These are phyloP conservation scores for Aricia agestis DNA, from an alignment of 1,140 invertebrate species.

Conservation along the genomic window DNA sequence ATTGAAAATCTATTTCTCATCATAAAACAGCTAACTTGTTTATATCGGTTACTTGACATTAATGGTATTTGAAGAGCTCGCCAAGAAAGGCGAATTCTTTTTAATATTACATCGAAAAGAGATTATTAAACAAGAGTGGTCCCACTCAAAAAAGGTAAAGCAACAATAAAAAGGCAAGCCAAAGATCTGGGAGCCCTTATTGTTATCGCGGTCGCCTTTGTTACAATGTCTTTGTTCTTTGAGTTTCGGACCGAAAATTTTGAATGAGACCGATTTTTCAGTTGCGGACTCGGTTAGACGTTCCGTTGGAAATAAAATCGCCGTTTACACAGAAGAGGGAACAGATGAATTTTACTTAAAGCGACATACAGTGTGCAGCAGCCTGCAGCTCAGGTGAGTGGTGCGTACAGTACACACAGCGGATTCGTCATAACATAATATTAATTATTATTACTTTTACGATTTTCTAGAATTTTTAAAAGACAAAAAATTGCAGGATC, in stretches of 20 bases:
- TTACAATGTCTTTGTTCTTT: slow-evolving; percentile 20
- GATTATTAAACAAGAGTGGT: slow-evolving; percentile 52
- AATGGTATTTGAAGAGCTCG: slow-evolving; percentile 14
- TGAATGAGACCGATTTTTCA: slow-evolving; percentile 50
- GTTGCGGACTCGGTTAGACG: slow-evolving; percentile 34
- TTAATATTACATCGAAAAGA: slow-evolving; percentile 41
- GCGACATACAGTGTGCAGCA: no score
- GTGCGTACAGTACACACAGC: no score
- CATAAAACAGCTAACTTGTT: background rate
- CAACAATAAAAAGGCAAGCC: slow-evolving; percentile 48
- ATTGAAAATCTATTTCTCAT: background rate
- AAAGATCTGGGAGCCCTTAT: slow-evolving; percentile 34
- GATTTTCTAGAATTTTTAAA: no score
- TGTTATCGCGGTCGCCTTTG: slow-evolving; percentile 23
- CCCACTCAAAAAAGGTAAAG: slow-evolving; percentile 42
- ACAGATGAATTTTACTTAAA: no score
- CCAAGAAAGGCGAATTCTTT: slow-evolving; percentile 26
- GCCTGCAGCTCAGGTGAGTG: no score
- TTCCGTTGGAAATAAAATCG: background rate
- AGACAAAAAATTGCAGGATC: no score
- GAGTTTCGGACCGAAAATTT: slow-evolving; percentile 25
- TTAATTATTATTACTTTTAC: no score
- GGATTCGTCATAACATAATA: no score
- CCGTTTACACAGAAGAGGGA: no score
- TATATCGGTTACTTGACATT: slow-evolving; percentile 6